Evolutionary conservation across 2,888 invertebrate genomes (phyloP).

Genomic region (Lasioglossum pauxillum): DNA sequence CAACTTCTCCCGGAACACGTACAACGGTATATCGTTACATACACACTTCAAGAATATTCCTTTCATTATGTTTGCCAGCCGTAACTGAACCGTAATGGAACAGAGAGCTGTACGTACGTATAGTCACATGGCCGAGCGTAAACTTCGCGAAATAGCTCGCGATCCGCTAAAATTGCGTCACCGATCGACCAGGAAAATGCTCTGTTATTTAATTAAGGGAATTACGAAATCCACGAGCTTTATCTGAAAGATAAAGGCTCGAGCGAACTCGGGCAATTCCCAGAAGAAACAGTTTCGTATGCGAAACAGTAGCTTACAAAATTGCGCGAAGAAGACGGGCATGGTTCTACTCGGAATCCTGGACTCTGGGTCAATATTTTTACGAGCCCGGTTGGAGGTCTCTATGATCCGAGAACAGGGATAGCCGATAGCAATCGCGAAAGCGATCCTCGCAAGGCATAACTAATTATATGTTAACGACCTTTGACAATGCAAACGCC

Average conservation of each 20-base stretch:
- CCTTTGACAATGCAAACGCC: constrained; percentile 30
- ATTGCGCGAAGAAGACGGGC: too few relatives aligned
- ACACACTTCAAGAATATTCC: constrained; percentile 30
- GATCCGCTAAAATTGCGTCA: constrained; percentile 31
- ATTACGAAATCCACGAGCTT: constrained; percentile 8
- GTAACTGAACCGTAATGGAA: constrained; percentile 51
- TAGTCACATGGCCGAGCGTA: background rate
- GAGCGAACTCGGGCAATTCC: background rate
- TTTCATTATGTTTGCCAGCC: constrained; percentile 31
- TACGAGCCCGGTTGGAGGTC: background rate
- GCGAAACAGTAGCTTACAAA: background rate
- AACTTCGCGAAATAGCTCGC: constrained; percentile 34
- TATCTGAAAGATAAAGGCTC: background rate
- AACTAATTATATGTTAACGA: constrained; percentile 39
- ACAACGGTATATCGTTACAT: background rate
- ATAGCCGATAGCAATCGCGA: background rate
- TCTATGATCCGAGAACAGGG: background rate
- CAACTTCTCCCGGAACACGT: background rate
- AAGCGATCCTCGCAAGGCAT: constrained; percentile 11
- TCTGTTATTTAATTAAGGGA: constrained; percentile 27
- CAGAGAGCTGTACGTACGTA: constrained; percentile 8
- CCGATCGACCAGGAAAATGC: background rate
- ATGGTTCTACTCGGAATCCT: background rate
- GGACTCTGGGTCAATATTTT: background rate
- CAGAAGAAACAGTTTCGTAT: background rate